Conservation (phyloP, 2,888 invertebrate species). For the Cybosia mesomella region DNA sequence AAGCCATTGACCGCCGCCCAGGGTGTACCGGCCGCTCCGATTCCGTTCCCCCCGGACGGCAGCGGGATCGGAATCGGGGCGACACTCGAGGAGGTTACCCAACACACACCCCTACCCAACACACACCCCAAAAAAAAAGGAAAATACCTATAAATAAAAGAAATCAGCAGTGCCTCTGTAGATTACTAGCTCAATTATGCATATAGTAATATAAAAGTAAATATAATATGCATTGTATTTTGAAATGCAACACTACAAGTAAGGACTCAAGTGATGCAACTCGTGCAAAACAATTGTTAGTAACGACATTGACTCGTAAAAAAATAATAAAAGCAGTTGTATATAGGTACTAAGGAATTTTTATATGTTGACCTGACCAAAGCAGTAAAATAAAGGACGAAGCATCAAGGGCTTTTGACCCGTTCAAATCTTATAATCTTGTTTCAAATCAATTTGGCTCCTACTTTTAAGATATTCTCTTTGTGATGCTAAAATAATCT, state of each 20-base stretch:
- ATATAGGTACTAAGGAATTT: conserved; percentile 36
- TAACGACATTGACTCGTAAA: conserved; percentile 59
- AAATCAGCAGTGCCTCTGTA: background rate
- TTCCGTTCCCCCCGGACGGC: too few relatives aligned
- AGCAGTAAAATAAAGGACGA: conserved; percentile 24
- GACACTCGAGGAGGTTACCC: too few relatives aligned
- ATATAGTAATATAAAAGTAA: background rate
- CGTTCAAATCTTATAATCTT: conserved; percentile 30
- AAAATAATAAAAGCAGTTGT: conserved; percentile 41
- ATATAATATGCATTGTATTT: background rate
- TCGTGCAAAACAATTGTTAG: conserved; percentile 52
- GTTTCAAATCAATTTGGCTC: conserved; percentile 37
- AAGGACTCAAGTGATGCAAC: conserved; percentile 8
- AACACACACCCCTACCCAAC: too few relatives aligned
- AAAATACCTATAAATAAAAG: background rate
- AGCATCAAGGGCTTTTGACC: conserved; percentile 23
- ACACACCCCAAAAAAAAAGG: too few relatives aligned
- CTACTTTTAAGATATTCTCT: conserved; percentile 16
- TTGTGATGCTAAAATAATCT: background rate
- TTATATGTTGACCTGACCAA: conserved; percentile 42
- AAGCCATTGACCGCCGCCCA: too few relatives aligned
- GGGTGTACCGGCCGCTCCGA: too few relatives aligned
- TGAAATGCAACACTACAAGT: conserved; percentile 3
- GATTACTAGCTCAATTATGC: background rate
- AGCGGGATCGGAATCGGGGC: too few relatives aligned